Evolutionary conservation across 2,888 invertebrate genomes (phyloP).

Genomic region (Mythimna loreyi): DNA sequence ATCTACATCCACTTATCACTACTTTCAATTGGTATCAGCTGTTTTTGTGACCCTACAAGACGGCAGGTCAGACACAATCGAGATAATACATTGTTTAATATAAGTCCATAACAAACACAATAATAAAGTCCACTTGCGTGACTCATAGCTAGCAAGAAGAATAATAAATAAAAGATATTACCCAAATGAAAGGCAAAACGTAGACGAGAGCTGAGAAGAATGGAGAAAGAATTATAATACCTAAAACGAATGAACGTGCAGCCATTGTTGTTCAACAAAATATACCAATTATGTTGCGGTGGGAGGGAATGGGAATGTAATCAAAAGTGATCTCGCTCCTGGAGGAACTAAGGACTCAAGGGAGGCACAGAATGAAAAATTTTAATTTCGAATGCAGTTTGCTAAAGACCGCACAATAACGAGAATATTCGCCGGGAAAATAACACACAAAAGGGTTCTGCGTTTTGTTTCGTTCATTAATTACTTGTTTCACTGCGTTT

Average conservation of each 20-base stretch:
- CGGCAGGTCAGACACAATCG: conserved; percentile 30
- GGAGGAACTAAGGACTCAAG: conserved; percentile 66
- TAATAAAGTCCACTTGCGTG: conserved; percentile 56
- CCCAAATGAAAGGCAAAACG: conserved; percentile 48
- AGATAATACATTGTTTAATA: no score
- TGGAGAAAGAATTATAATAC: conserved; percentile 80
- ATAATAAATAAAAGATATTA: conserved; percentile 50
- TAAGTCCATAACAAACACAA: conserved; percentile 38
- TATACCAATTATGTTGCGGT: conserved; percentile 89
- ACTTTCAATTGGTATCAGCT: conserved; percentile 38
- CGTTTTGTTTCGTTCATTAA: conserved; percentile 80
- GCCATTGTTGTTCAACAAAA: conserved; percentile 87
- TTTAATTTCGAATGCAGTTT: conserved; percentile 91
- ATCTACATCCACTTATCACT: conserved; percentile 30
- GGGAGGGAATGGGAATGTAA: conserved; percentile 86
- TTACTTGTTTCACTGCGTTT: conserved; percentile 80
- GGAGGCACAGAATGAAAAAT: conserved; percentile 86
- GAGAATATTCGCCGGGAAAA: conserved; percentile 82
- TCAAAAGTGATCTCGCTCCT: conserved; percentile 86
- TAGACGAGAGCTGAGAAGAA: conserved; percentile 67
- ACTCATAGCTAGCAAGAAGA: conserved; percentile 41
- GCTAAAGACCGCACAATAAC: conserved; percentile 88
- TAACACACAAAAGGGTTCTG: conserved; percentile 85
- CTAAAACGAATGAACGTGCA: conserved; percentile 88
- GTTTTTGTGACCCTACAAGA: conserved; percentile 51